These are phyloP conservation scores for zebrafish (Danio rerio) DNA, from an alignment of 2,113 vertebrate genomes.

Conservation along the genomic window GRCz12tu NC_133187.1:38613001-38613500, in stretches of 20 bases:
- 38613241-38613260: conserved; percentile 7
- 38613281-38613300: not conserved
- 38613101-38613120: conserved; percentile 48
- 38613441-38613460: too few relatives aligned
- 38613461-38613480: not conserved
- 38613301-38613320: conserved; percentile 53
- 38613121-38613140: conserved; percentile 52
- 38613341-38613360: not conserved
- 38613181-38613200: conserved; percentile 56
- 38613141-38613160: conserved; percentile 67
- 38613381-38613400: too few relatives aligned
- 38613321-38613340: conserved; percentile 33
- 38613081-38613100: conserved; percentile 44
- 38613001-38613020: conserved; percentile 26
- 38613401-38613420: too few relatives aligned
- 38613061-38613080: conserved; percentile 39
- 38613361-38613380: too few relatives aligned
- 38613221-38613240: conserved; percentile 33
- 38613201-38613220: conserved; percentile 63
- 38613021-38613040: conserved; percentile 27
- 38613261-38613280: conserved; percentile 64
- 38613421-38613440: too few relatives aligned
- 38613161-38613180: conserved; percentile 56
- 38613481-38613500: not conserved
- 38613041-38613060: conserved; percentile 28